Conservation (phyloP, 1,140 invertebrate genomes). For the Drosophila melanica region DNA sequence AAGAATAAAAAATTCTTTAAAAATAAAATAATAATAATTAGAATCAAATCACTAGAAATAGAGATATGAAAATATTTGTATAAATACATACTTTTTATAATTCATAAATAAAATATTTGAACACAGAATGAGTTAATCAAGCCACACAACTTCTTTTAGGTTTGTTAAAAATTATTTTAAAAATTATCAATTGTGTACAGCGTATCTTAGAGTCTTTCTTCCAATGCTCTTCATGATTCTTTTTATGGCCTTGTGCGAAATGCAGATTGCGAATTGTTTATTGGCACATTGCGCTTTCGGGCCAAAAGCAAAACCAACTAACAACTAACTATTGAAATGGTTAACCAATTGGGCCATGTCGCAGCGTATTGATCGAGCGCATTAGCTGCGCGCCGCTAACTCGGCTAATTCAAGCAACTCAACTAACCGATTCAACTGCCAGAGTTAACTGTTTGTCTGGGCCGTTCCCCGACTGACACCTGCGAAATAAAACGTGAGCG, state of each 20-base stretch:
- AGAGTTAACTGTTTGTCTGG: conserved; percentile 12
- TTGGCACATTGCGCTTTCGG: conserved; percentile 20
- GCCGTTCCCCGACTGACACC: conserved; percentile 44
- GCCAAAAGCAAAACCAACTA: conserved; percentile 12
- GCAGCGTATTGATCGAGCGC: conserved; percentile 35
- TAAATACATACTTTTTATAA: too few relatives aligned
- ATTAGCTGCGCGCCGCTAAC: conserved; percentile 58
- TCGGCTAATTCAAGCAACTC: conserved; percentile 8
- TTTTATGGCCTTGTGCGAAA: conserved; percentile 28
- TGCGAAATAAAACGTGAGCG: conserved; percentile 76
- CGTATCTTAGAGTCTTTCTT: background rate
- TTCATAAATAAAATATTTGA: too few relatives aligned
- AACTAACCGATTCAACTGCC: conserved; percentile 39
- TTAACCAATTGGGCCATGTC: conserved; percentile 19
- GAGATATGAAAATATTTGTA: too few relatives aligned
- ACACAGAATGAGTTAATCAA: too few relatives aligned
- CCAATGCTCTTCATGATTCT: background rate
- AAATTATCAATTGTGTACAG: background rate
- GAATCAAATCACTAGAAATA: too few relatives aligned
- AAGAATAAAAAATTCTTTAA: too few relatives aligned
- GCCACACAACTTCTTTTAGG: too few relatives aligned
- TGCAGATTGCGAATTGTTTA: conserved; percentile 20
- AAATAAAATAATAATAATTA: too few relatives aligned
- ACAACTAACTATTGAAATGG: conserved; percentile 46
- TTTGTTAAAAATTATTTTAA: too few relatives aligned